Base-by-base conservation (phyloP, 2,888 invertebrate species). In the Aporophyla lueneburgensis region DNA sequence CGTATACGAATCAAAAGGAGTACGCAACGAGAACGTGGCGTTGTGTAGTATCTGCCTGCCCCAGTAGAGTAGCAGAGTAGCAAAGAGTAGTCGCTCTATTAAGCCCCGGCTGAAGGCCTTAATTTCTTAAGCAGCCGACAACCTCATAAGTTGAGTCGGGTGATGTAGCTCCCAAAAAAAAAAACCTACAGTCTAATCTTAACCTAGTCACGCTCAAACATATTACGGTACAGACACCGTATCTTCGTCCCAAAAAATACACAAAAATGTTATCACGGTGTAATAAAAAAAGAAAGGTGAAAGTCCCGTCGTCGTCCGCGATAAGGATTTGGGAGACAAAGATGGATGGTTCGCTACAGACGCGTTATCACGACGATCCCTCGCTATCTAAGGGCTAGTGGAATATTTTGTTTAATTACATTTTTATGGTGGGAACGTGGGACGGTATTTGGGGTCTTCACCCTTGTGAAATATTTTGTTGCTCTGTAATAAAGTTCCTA, bases 271-370 rank as follows among this genome's bases (percentile, higher is more conserved):
- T 87, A 85, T 82, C 84, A 71, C 43, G 16, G 14, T 53, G 61
- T 76, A 77, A 86, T 80, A 33, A 88, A 85, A 85, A 83, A 84
- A 80, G 49, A 79, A 81, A 85, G 82, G 84, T 80, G 80, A 74
- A 76, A 83, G 80, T 59, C 43, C 81, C 80, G 81, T 79, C 85
- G 81, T 76, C 80, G 82, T 80, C 81, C 70, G 70, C 85, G 91
- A 92, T 92, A 92, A 91, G 89, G 85, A 84, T 84, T 88, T 86
- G 83, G 84, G 82, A 90, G 93, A 93, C 93, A 92, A 89, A 92
- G 93, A 93, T 90, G 89, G 88, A 94, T 93, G 92, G 85, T 85
- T 78, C 61, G 59, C 73, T 86, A 86, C 89, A 85, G 84, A 86
- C 86, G 84, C 84, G 89, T 87, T 88, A 89, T 89, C 81, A 81